These are phyloP conservation scores for Parnassius glacialis DNA, from an alignment of 2,888 invertebrate genomes.

Conservation along the genomic window DNA sequence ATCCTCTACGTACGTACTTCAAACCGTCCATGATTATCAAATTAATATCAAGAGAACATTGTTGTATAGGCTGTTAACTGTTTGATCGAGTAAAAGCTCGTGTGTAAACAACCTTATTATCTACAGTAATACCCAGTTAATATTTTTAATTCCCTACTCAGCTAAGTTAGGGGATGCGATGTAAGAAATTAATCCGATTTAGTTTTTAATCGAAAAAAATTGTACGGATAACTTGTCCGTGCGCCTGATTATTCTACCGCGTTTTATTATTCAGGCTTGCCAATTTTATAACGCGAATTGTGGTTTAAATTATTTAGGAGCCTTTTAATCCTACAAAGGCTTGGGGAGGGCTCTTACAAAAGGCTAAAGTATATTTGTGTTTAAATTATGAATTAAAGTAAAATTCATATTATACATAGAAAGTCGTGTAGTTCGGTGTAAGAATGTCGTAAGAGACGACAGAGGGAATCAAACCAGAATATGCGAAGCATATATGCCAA, in stretches of 20 bases:
- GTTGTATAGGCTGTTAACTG: slow-evolving; percentile 1
- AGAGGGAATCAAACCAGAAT: too few species aligned
- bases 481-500: too few species aligned
- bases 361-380: too few species aligned
- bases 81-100: slow-evolving; percentile 11
- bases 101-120: slow-evolving; percentile 14
- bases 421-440: too few species aligned
- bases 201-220: slow-evolving; percentile 19
- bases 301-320: slow-evolving; percentile 13
- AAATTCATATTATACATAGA: too few species aligned
- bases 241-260: background rate
- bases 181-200: slow-evolving; percentile 22
- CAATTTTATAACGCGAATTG: slow-evolving; percentile 5
- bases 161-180: slow-evolving; percentile 15
- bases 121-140: slow-evolving; percentile 15
- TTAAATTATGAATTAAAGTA: too few species aligned
- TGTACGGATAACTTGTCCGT: slow-evolving; percentile 5
- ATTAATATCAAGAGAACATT: slow-evolving; percentile 6
- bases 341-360: background rate
- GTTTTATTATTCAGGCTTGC: background rate
- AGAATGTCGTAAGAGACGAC: too few species aligned
- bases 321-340: slow-evolving; percentile 3
- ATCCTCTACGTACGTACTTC: background rate
- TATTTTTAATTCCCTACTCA: slow-evolving; percentile 16
- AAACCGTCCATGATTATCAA: background rate